Percentiles rank a stretch among this genome's conserved stretches.
Conservation (phyloP, 2,888 invertebrate species). For the Galerucella pusilla region DNA sequence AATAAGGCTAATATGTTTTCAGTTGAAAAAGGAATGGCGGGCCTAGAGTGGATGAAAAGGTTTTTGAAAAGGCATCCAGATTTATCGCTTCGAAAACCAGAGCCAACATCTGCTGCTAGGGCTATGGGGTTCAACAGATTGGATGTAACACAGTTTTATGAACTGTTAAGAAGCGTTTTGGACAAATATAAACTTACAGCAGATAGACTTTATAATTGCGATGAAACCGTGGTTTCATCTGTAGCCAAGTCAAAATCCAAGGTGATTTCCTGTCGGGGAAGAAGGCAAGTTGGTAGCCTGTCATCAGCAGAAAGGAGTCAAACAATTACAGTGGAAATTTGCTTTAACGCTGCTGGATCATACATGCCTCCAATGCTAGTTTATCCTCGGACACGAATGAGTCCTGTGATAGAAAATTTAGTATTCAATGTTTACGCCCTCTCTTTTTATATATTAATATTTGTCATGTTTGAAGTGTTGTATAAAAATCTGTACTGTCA, state of each 20-base stretch:
- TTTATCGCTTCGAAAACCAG: too few relatives aligned
- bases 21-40: too few relatives aligned
- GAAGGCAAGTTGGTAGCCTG: slow-evolving; percentile 28
- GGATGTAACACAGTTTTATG: slow-evolving; percentile 35
- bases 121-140: slow-evolving; percentile 29
- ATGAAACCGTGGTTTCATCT: slow-evolving; percentile 52
- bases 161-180: slow-evolving; percentile 24
- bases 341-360: slow-evolving; percentile 30
- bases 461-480: too few relatives aligned
- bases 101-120: too few relatives aligned
- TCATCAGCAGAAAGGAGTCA: slow-evolving; percentile 48
- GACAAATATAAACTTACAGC: slow-evolving; percentile 30
- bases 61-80: too few relatives aligned
- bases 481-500: too few relatives aligned
- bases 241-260: slow-evolving; percentile 50
- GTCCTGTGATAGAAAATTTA: too few relatives aligned
- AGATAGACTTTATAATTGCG: slow-evolving; percentile 50
- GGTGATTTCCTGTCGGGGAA: slow-evolving; percentile 39
- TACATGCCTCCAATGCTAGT: slow-evolving; percentile 32
- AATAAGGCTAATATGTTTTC: too few relatives aligned
- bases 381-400: neutral
- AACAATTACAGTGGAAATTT: slow-evolving; percentile 43
- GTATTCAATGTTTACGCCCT: too few relatives aligned
- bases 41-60: too few relatives aligned
- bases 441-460: too few relatives aligned